phyloP scores from a whole-genome alignment of 2,797 vertebrate species.

The Cirrhinus molitorella region DNA sequence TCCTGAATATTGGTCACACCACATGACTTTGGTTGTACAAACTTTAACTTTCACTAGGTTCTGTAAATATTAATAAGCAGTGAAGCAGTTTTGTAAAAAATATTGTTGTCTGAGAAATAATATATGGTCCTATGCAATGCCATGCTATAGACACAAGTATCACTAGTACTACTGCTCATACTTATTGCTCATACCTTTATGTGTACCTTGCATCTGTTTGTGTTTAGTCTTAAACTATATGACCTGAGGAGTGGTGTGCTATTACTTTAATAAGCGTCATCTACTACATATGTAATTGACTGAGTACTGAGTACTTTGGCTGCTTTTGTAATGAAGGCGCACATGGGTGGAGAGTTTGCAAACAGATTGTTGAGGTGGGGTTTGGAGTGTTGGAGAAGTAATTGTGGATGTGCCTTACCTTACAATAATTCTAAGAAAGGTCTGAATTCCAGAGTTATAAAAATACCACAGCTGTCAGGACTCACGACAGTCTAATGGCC shows the following conservation, averaged over 20 bases:
- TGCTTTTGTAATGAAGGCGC: not conserved
- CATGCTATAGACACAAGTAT: not conserved
- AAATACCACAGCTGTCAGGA: slow-evolving; percentile 36
- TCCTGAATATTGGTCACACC: too few relatives aligned
- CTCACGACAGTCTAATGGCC: slow-evolving; percentile 1
- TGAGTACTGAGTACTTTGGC: not conserved
- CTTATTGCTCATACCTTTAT: not conserved
- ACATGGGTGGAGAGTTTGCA: not conserved
- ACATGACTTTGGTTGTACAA: not conserved
- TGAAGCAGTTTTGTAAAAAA: not conserved
- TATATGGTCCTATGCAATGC: not conserved
- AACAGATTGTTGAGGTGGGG: not conserved
- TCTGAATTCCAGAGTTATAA: slow-evolving; percentile 25
- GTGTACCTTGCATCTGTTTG: not conserved
- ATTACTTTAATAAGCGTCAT: not conserved
- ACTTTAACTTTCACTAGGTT: too few relatives aligned
- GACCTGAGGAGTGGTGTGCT: not conserved
- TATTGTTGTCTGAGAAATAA: not conserved
- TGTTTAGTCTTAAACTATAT: not conserved
- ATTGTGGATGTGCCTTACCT: slow-evolving; percentile 24
- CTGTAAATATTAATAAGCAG: too few relatives aligned
- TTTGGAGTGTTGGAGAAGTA: not conserved
- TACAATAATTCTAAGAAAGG: slow-evolving; percentile 30
- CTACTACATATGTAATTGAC: not conserved
- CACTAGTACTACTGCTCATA: not conserved